phyloP scores from a whole-genome alignment of 2,113 vertebrate species.

The Lagenorhynchus albirostris region DNA sequence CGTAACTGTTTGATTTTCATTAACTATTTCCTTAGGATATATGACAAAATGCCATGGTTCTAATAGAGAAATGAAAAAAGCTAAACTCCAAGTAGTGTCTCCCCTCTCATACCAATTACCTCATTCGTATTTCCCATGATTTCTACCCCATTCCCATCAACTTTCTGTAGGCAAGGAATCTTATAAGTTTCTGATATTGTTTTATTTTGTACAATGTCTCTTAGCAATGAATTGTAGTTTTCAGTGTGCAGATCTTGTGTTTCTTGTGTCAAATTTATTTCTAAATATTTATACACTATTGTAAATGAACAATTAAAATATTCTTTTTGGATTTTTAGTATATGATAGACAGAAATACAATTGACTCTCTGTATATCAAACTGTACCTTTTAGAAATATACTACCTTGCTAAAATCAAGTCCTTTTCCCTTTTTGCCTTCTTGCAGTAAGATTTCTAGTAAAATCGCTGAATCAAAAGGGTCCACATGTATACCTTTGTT shows the following conservation, averaged over 20 bases:
- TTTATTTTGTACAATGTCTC: not conserved
- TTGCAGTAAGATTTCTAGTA: not conserved
- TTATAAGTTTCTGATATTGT: not conserved
- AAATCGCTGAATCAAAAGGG: not conserved
- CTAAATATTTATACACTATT: not conserved
- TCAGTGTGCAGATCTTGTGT: not conserved
- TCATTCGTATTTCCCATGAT: not conserved
- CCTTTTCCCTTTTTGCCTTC: not conserved
- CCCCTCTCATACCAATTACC: not conserved
- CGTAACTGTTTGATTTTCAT: not conserved
- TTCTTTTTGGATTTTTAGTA: not conserved
- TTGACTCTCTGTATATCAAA: not conserved
- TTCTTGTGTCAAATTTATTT: not conserved
- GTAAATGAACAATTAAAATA: not conserved
- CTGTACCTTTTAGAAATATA: not conserved
- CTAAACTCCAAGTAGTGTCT: no score
- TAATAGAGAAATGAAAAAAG: not conserved
- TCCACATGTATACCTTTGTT: not conserved
- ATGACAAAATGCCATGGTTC: not conserved
- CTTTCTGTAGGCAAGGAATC: not conserved
- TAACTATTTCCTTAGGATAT: not conserved
- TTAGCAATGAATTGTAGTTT: not conserved
- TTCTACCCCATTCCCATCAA: not conserved
- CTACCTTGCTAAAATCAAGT: not conserved
- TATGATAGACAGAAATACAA: not conserved